phyloP scores from a whole-genome alignment of 2,113 vertebrate genomes.

The Chaetops frenatus region DNA sequence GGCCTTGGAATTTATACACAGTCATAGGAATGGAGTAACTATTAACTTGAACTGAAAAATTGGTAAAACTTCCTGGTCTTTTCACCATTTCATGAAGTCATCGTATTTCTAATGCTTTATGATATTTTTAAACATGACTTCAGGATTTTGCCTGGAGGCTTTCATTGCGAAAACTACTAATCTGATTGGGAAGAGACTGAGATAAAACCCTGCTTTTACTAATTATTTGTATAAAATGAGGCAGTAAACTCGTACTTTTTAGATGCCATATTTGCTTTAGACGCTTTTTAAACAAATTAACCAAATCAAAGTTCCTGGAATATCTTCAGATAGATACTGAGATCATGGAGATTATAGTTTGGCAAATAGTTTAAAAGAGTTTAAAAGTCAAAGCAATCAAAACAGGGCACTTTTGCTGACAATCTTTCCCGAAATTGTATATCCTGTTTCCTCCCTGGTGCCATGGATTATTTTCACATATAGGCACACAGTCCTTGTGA shows the following conservation, averaged over 20 bases:
- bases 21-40: background rate
- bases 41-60: background rate
- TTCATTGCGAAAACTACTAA: background rate
- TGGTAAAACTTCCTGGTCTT: background rate
- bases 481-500: background rate
- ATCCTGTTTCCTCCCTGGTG: background rate
- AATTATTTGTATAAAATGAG: background rate
- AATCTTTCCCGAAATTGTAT: background rate
- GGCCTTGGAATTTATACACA: background rate
- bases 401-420: background rate
- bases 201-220: background rate
- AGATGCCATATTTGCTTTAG: background rate
- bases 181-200: background rate
- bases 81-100: background rate
- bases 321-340: background rate
- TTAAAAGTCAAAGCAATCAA: background rate
- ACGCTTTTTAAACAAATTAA: background rate
- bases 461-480: background rate
- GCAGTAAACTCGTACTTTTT: background rate
- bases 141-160: background rate
- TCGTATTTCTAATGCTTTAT: background rate
- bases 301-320: background rate
- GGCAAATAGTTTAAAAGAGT: background rate
- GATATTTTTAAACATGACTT: background rate
- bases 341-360: background rate